A percentile compares a stretch with the other conserved stretches of the same genome.
Evolutionary conservation across 2,797 vertebrate species (phyloP).

Genomic region (Argentina silus): DNA sequence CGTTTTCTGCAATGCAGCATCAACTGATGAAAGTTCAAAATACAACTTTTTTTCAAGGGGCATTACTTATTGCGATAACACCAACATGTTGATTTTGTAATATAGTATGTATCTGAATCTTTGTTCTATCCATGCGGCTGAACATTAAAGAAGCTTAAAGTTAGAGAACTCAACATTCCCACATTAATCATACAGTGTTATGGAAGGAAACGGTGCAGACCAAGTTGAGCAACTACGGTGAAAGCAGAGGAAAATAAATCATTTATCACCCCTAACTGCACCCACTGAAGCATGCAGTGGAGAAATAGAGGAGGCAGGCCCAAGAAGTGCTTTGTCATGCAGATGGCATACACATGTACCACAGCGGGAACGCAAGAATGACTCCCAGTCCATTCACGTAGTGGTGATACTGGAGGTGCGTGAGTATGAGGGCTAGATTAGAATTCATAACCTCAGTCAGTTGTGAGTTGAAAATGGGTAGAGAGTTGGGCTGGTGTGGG

Average conservation of each 20-base stretch:
- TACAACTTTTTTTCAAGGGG: background rate
- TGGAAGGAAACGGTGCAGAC: constrained; percentile 50
- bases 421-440: background rate
- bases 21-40: background rate
- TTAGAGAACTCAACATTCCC: constrained; percentile 40
- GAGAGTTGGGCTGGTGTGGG: background rate
- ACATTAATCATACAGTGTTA: constrained; percentile 62
- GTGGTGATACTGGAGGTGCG: constrained; percentile 11
- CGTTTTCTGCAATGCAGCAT: background rate
- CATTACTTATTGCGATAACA: background rate
- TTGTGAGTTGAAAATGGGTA: background rate
- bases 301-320: constrained; percentile 53
- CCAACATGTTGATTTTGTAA: background rate
- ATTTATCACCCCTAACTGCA: constrained; percentile 66
- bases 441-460: background rate
- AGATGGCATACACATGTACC: constrained; percentile 7
- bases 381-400: constrained; percentile 12
- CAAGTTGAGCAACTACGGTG: constrained; percentile 57
- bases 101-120: background rate
- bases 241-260: constrained; percentile 65
- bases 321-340: constrained; percentile 42
- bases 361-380: background rate
- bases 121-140: constrained; percentile 15
- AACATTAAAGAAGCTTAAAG: constrained; percentile 39
- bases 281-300: constrained; percentile 40